A percentile compares a stretch with the other conserved stretches of the same genome.
Evolutionary conservation across 2,113 vertebrate species (phyloP).

Genomic region (Heterochromis multidens): DNA sequence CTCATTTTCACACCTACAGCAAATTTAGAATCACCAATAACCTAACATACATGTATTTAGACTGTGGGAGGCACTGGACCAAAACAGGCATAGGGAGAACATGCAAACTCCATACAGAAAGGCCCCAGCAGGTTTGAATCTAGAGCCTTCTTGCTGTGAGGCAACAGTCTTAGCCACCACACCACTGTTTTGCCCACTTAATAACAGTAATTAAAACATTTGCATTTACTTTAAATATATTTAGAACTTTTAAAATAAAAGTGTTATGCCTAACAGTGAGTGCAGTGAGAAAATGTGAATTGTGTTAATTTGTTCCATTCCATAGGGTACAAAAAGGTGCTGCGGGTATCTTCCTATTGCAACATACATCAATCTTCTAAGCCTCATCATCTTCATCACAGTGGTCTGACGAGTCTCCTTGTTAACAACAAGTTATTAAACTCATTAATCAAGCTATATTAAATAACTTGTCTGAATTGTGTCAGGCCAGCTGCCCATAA

Average conservation of each 20-base stretch:
- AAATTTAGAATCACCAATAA: not conserved
- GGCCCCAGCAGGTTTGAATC: too few relatives aligned
- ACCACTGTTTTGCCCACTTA: too few relatives aligned
- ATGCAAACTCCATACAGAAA: too few relatives aligned
- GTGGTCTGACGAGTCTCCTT: not conserved
- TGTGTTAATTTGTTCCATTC: not conserved
- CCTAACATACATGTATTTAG: not conserved
- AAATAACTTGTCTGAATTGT: not conserved
- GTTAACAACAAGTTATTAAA: not conserved
- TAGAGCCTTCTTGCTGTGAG: too few relatives aligned
- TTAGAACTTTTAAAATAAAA: too few relatives aligned
- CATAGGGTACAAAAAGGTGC: not conserved
- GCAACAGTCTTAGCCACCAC: too few relatives aligned
- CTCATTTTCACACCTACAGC: not conserved
- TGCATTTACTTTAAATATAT: too few relatives aligned
- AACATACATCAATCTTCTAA: not conserved
- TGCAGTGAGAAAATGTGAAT: not conserved
- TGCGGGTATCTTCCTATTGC: not conserved
- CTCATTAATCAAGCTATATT: not conserved
- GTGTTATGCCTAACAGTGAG: too few relatives aligned
- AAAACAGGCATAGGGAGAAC: too few relatives aligned
- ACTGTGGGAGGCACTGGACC: too few relatives aligned
- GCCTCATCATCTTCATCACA: not conserved
- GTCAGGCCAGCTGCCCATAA: constrained; percentile 2
- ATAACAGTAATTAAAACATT: too few relatives aligned